These are phyloP conservation scores for Emys orbicularis DNA, from an alignment of 2,797 vertebrate genomes.

Conservation along the genomic window DNA sequence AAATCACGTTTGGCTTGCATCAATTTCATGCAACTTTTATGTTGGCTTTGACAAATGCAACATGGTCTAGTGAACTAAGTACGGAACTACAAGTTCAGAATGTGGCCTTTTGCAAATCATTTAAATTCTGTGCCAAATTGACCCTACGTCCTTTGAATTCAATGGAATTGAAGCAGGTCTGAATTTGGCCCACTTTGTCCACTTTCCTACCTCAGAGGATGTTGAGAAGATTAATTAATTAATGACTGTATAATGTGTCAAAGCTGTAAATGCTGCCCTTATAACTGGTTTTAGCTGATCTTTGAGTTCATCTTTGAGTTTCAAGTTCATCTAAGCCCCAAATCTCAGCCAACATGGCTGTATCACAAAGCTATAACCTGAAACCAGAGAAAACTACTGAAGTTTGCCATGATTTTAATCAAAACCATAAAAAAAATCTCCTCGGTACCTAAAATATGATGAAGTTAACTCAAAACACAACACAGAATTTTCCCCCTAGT, in stretches of 20 bases:
- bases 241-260: background rate
- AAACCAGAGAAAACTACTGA: background rate
- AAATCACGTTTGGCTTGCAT: background rate
- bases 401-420: background rate
- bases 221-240: background rate
- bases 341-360: background rate
- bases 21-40: background rate
- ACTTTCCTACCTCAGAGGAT: background rate
- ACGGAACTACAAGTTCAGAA: background rate
- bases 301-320: background rate
- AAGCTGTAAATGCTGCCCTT: background rate
- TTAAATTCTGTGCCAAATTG: background rate
- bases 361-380: background rate
- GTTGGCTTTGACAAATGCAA: background rate
- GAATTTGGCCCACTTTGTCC: background rate
- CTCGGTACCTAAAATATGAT: background rate
- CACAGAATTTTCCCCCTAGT: background rate
- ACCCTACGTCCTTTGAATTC: background rate
- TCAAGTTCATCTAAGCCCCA: background rate
- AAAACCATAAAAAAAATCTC: background rate
- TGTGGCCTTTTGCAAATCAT: background rate
- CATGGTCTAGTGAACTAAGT: background rate
- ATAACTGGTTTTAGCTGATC: background rate
- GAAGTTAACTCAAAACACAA: background rate
- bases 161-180: background rate